Evolutionary conservation across 2,888 invertebrate species (phyloP), one percentile per base, ranked within the genome.

Genomic region (Heliconius ismenius): DNA sequence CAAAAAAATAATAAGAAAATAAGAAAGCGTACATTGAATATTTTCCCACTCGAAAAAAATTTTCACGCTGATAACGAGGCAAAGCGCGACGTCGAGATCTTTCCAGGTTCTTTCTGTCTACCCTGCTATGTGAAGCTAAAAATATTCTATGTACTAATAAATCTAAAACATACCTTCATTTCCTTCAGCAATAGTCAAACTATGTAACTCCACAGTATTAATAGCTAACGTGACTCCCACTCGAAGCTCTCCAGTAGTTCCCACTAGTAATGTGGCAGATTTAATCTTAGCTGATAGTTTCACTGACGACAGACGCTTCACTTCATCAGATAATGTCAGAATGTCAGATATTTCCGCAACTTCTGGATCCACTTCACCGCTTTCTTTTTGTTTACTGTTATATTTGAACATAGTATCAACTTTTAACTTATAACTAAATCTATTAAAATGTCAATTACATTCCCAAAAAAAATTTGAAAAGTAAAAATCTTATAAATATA

Each of bases 141-240:
- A 21, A n/a, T 10, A n/a, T 49, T 49, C 7, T 10, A 65, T 11
- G 36, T 15, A 11, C 26, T 11, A 21, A 62, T n/a, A 72, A 49
- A 18, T 49, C 4, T 49, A 4, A 49, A 49, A 58, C 54, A n/a
- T 69, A 85, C 95, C 90, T 90, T 96, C 95, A 83, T 95, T 92
- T 0, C 95, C 95, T 2, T 95, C 95, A 65, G 83, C 88, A 60
- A 94, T 83, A 76, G 90, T 90, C 79, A 95, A 86, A 74, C 96
- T 95, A 87, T 96, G 96, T 76, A 98, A 87, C 81, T 97, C 96
- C 11, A 98, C 91, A 1, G 95, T 95, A 86, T 98, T 98, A 85
- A 97, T 97, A 13, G 95, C 95, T 54, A 97, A 88, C 32, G 95
- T 95, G 4, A 95, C 93, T 1, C 95, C 95, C 9, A 97, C 91